Evolutionary conservation across 2,113 vertebrate species (phyloP).

Genomic region (Furnarius figulus): DNA sequence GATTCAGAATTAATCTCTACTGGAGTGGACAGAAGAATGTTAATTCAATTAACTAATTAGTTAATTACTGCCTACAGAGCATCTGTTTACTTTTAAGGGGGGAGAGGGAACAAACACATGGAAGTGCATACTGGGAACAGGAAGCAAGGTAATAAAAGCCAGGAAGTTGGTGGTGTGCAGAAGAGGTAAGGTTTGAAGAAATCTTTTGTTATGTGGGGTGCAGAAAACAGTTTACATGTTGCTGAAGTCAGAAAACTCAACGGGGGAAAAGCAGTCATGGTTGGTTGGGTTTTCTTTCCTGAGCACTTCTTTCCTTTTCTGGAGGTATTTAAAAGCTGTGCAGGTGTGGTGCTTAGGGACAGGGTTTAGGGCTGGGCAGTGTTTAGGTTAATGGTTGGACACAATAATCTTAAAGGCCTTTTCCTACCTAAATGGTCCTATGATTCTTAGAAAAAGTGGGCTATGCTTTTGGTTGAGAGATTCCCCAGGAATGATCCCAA

Average conservation of each 20-base stretch:
- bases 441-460: background rate
- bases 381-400: background rate
- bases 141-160: background rate
- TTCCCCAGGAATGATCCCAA: background rate
- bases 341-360: background rate
- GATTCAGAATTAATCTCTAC: background rate
- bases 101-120: background rate
- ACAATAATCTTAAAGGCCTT: background rate
- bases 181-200: background rate
- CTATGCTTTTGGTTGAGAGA: background rate
- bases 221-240: background rate
- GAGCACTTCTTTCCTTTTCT: background rate
- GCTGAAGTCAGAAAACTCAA: rapidly evolving
- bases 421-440: background rate
- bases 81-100: background rate
- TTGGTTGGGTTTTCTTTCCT: background rate
- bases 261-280: background rate
- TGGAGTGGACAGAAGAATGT: rapidly evolving
- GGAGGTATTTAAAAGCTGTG: background rate
- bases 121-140: background rate
- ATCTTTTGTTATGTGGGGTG: rapidly evolving
- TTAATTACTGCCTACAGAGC: background rate
- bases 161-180: rapidly evolving
- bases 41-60: background rate
- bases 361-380: background rate